phyloP scores from a whole-genome alignment of 2,888 invertebrate species.

The Caenorhabditis macrosperma region DNA sequence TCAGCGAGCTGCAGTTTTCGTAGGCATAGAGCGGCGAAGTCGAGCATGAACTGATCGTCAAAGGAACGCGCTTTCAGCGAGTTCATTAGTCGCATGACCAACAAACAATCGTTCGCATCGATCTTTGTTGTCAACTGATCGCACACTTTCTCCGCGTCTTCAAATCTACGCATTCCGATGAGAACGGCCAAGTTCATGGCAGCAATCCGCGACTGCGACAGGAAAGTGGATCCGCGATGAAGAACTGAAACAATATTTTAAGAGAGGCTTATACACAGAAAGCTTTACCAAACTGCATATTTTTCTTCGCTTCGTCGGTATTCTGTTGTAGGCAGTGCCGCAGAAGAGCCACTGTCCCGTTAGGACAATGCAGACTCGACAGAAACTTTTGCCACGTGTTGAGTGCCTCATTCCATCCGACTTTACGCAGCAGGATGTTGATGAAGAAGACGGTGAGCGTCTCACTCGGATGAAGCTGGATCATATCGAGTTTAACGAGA shows the following conservation, averaged over 20 bases:
- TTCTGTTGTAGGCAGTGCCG: conserved; percentile 46
- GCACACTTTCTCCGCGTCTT: conserved; percentile 61
- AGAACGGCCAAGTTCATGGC: conserved; percentile 66
- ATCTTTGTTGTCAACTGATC: conserved; percentile 25
- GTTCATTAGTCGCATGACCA: conserved; percentile 68
- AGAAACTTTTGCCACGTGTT: conserved; percentile 74
- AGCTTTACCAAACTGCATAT: conserved; percentile 66
- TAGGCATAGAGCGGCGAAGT: conserved; percentile 63
- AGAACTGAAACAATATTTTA: conserved; percentile 56
- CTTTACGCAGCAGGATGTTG: conserved; percentile 61
- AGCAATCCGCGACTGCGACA: conserved; percentile 63
- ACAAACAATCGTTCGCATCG: conserved; percentile 59
- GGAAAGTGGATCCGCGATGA: conserved; percentile 69
- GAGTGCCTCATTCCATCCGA: conserved; percentile 72
- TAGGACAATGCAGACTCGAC: conserved; percentile 66
- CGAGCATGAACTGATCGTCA: conserved; percentile 64
- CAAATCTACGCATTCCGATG: conserved; percentile 53
- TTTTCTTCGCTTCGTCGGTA: conserved; percentile 50
- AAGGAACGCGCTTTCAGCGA: conserved; percentile 57
- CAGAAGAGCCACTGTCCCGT: conserved; percentile 71
- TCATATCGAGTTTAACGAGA: conserved; percentile 68
- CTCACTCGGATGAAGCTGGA: conserved; percentile 69
- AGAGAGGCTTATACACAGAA: background rate
- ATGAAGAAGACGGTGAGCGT: conserved; percentile 68
- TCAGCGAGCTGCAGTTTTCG: conserved; percentile 43